These are phyloP conservation scores for Beaufortia kweichowensis DNA, from an alignment of 2,113 vertebrate genomes.

Conservation along the genomic window DNA sequence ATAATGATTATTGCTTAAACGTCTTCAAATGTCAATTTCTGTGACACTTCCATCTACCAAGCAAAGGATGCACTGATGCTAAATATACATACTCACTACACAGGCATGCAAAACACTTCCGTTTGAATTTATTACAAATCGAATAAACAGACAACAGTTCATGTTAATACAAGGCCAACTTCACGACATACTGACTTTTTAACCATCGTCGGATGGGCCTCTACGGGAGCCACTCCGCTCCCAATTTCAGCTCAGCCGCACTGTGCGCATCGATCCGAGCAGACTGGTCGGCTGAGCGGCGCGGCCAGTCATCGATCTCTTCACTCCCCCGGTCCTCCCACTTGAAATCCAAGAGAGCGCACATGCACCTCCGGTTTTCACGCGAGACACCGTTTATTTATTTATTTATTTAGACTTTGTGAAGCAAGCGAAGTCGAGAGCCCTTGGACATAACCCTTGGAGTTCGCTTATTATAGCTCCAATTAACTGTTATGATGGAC, in stretches of 20 bases:
- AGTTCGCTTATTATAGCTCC: slow-evolving; percentile 1
- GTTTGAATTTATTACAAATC: not conserved
- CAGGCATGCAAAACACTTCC: not conserved
- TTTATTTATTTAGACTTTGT: slow-evolving; percentile 44
- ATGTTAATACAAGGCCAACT: slow-evolving; percentile 24
- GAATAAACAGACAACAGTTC: not conserved
- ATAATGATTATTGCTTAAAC: too few species aligned
- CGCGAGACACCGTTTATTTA: slow-evolving; percentile 28
- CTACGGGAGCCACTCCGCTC: slow-evolving; percentile 49
- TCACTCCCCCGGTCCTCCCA: slow-evolving; percentile 40
- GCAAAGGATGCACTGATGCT: not conserved
- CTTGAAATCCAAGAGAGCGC: slow-evolving; percentile 41
- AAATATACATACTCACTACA: not conserved
- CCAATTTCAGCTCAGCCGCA: slow-evolving; percentile 57
- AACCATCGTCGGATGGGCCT: slow-evolving; percentile 44
- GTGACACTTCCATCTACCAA: not conserved
- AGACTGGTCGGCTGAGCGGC: slow-evolving; percentile 55
- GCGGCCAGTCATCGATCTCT: slow-evolving; percentile 54
- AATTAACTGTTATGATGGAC: slow-evolving; percentile 5
- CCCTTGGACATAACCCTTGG: not conserved
- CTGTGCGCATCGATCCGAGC: slow-evolving; percentile 49
- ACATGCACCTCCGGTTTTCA: slow-evolving; percentile 47
- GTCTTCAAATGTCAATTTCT: too few species aligned
- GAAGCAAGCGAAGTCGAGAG: slow-evolving; percentile 1
- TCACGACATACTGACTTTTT: slow-evolving; percentile 51